These are phyloP conservation scores for Bettongia penicillata DNA, from an alignment of 2,113 vertebrate genomes.

Conservation along the genomic window DNA sequence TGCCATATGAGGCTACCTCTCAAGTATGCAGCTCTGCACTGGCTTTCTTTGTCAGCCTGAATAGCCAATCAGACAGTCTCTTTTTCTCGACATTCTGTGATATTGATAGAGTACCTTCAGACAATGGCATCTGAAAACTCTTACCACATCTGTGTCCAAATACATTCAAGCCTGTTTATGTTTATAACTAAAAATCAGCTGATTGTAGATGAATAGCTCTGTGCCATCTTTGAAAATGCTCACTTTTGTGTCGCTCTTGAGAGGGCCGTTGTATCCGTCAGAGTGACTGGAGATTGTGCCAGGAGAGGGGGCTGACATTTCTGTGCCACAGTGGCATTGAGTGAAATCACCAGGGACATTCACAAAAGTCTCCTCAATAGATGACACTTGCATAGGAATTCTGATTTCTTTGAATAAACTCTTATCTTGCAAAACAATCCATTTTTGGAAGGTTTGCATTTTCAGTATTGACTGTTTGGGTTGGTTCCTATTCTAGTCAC, in stretches of 20 bases:
- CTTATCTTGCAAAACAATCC: neutral
- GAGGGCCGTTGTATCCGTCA: constrained; percentile 36
- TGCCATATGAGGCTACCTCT: constrained; percentile 29
- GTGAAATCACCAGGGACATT: constrained; percentile 49
- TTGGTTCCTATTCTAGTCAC: constrained; percentile 51
- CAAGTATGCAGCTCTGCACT: constrained; percentile 41
- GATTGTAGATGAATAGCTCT: constrained; percentile 45
- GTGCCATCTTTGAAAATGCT: constrained; percentile 39
- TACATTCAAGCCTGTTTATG: constrained; percentile 57
- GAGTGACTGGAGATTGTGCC: constrained; percentile 25
- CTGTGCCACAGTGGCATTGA: constrained; percentile 27
- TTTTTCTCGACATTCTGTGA: constrained; percentile 39
- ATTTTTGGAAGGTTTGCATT: constrained; percentile 17
- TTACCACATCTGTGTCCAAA: constrained; percentile 59
- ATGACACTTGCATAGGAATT: constrained; percentile 47
- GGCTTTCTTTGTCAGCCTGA: constrained; percentile 62
- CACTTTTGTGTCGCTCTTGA: constrained; percentile 49
- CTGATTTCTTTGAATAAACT: constrained; percentile 22
- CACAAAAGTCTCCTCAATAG: constrained; percentile 12
- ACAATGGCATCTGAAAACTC: constrained; percentile 64
- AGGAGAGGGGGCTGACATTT: constrained; percentile 23
- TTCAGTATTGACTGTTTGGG: constrained; percentile 1
- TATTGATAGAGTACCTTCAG: constrained; percentile 59
- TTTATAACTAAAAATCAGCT: constrained; percentile 58
- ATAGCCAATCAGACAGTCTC: constrained; percentile 54